Evolutionary conservation across 1,140 invertebrate genomes (phyloP).

Genomic region (Popillia japonica): DNA sequence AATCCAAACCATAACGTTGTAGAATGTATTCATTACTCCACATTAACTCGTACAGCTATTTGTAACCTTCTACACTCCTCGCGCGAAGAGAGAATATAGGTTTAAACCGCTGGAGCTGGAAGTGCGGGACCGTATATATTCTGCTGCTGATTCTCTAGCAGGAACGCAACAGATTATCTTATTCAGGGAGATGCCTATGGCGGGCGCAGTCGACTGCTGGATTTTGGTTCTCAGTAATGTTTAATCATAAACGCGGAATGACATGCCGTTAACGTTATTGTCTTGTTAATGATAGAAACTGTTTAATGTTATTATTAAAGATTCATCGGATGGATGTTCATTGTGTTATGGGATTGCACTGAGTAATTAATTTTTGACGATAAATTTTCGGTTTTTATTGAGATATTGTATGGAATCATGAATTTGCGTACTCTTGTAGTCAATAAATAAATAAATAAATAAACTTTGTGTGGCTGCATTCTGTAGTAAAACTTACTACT

Average conservation of each 20-base stretch:
- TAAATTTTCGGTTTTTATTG: no score
- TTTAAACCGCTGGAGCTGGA: slow-evolving; percentile 5
- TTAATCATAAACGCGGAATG: slow-evolving; percentile 20
- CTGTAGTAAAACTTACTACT: no score
- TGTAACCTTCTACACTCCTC: slow-evolving; percentile 47
- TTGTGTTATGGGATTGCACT: not conserved
- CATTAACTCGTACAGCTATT: slow-evolving; percentile 58
- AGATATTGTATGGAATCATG: no score
- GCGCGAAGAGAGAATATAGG: not conserved
- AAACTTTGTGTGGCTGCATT: no score
- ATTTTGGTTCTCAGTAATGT: slow-evolving; percentile 26
- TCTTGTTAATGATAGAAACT: slow-evolving; percentile 25
- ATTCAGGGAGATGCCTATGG: slow-evolving; percentile 15
- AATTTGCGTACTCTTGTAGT: no score
- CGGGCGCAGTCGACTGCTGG: not conserved
- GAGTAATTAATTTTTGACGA: not conserved
- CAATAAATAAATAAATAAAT: no score
- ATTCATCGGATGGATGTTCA: slow-evolving; percentile 11
- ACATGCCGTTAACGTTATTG: slow-evolving; percentile 21
- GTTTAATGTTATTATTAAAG: slow-evolving; percentile 25
- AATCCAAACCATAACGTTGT: slow-evolving; percentile 60
- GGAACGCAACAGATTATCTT: slow-evolving; percentile 42
- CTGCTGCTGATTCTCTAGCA: not conserved
- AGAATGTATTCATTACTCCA: slow-evolving; percentile 60
- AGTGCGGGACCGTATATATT: not conserved